phyloP scores from a whole-genome alignment of 1,140 invertebrate species.

The Bombus breviceps region DNA sequence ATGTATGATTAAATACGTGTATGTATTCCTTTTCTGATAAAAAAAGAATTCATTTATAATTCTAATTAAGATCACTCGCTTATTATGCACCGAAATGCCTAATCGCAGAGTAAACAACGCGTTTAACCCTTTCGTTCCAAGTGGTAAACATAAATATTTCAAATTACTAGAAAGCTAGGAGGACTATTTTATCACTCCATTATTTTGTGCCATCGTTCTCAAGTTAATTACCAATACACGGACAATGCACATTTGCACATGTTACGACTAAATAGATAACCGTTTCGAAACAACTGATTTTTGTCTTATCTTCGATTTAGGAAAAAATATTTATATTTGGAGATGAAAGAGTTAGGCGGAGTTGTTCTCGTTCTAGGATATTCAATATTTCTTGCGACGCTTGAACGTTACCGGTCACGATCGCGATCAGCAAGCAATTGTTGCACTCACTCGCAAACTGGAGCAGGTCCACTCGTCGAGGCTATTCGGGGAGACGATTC shows the following conservation, averaged over 20 bases:
- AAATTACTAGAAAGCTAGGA: no score
- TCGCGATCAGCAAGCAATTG: background rate
- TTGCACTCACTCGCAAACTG: conserved; percentile 75
- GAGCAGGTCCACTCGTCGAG: conserved; percentile 80
- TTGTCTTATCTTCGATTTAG: no score
- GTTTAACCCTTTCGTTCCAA: no score
- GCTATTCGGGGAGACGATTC: conserved; percentile 75
- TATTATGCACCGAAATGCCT: background rate
- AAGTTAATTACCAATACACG: no score
- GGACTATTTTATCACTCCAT: no score
- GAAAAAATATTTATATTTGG: no score
- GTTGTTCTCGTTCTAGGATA: background rate
- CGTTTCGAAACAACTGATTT: no score
- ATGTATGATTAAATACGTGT: background rate
- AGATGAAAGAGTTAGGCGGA: background rate
- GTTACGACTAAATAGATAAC: no score
- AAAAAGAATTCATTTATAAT: background rate
- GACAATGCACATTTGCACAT: no score
- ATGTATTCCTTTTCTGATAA: background rate
- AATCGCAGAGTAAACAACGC: background rate
- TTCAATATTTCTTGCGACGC: background rate
- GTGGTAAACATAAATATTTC: no score
- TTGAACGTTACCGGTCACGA: background rate
- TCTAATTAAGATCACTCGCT: background rate
- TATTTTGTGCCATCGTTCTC: no score